Base-by-base conservation (phyloP, 2,797 vertebrate genomes). In the Salarias fasciatus region DNA sequence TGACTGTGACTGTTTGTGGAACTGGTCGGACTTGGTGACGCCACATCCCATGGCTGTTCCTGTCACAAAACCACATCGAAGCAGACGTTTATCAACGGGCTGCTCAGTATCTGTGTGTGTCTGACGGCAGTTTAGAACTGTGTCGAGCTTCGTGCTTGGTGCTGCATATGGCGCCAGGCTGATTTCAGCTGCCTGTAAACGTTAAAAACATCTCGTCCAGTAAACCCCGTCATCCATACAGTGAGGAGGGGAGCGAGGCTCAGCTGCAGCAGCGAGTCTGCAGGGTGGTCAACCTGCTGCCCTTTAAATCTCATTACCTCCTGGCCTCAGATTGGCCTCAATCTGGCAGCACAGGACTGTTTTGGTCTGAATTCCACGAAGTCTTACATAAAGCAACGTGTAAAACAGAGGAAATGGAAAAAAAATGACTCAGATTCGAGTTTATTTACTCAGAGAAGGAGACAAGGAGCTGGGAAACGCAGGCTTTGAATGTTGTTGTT, bases 11-110 rank as follows among this genome's bases (percentile, higher is more conserved):
- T 80, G 56, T 85, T 86, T 92, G 74, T 89, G 72, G 77, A 93
- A 91, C 36, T 82, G 83, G 70, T 75, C 57, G 64, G 85, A 88
- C 82, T 91, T 94, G 57, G 92, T 53, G 79, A 93, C 92, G 11
- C 92, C 92, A 91, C 92, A 92, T 89, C 93, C 93, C 93, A 94
- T 93, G 85, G 75, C 79, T 87, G 69, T 81, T 83, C 72, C 88
- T 92, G 82, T 24, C 18, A 24, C 18, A 14, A 54, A 24, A 53
- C 42, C 52, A 58, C 24, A 6, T 9, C 3, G 15, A 46, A 11
- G 1, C 0, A 18, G 8, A 9, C 15, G 24, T 24, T 24, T 18
- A 24, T 24, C 18, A 24, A 24, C 18, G 2, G 3, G 18, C 24
- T 24, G 18, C 24, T 18, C 18, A 24, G 2, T 24, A 24, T n/a